Evolutionary conservation across 2,888 invertebrate species (phyloP), one percentile per base, ranked within the genome.

Genomic region (Alloscopus bannaensis): DNA sequence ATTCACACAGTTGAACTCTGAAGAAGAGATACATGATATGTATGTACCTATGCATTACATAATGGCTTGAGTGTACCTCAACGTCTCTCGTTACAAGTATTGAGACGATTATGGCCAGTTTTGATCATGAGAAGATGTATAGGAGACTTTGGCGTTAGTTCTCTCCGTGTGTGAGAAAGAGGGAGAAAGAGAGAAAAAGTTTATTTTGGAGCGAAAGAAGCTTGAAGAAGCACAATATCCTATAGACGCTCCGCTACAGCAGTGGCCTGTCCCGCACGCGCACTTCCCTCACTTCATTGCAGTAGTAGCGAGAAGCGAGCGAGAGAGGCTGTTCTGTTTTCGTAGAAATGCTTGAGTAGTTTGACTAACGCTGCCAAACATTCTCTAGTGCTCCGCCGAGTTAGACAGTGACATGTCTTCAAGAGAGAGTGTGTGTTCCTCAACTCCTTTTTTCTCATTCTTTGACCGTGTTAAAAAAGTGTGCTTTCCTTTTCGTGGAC

Each of bases 191-290:
- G 50, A 50, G 55, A 20, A 13, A 26, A 26, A 8, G 29, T 57
- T 2, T 52, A 24, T 57, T 57, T 57, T 57, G 57, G 57, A 57
- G 57, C 29, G 29, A 57, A 57, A 57, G 31, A 57, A 28, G 57
- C 24, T 3, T 47, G 55, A 55, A 55, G 50, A 50, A 18, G 50
- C 50, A 20, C 22, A 50, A n/a, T n/a, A n/a, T n/a, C n/a, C n/a
- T n/a, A 47, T 18, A 47, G 31, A 11, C 57, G 22, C 52, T 69
- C 59, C 70, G 22, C 59, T 59, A 55, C 52, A 68, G 73, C 65
- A 76, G 66, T 75, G 66, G 62, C 42, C 70, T 52, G 36, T 57
- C 50, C 70, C 78, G 78, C 78, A 70, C 55, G 78, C 78, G 78
- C 78, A 70, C 70, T 70, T 45, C 24, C 31, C 40, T 65, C 28